Evolutionary conservation across 1,140 invertebrate genomes (phyloP), one percentile per base, ranked within the genome.

Genomic region (Homalodisca vitripennis): DNA sequence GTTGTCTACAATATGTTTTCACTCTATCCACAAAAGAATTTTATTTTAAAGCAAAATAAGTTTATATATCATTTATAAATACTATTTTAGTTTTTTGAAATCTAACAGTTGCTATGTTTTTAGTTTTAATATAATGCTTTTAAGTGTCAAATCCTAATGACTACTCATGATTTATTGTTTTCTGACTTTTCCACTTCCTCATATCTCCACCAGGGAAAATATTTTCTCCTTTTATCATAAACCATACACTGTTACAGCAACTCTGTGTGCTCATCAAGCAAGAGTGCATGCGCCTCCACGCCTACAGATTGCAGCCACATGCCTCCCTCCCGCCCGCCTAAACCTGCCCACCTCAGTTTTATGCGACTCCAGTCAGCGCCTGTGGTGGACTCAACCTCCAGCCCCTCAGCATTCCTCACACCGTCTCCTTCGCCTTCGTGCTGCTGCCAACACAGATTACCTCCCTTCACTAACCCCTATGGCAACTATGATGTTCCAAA

Each of bases 401-500:
- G 14, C 48, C 55, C 24, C 55, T 60, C 55, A 6, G 17, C 48
- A 3, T 22, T 51, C n/a, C 34, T 41, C 17, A 22, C 55, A 22
- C 55, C 26, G 3, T 60, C 55, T n/a, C 70, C 74, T n/a, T 30
- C 55, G 3, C 55, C 22, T n/a, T 71, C 32, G 65, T 73, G 24
- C 60, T 72, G 69, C 26, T 74, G 63, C 22, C 30, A 31, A 3
- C 76, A 72, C 64, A 72, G 66, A 27, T n/a, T n/a, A n/a, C 72
- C 26, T 31, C 3, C 72, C 71, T 32, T 64, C 68, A 1, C 68
- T 62, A 72, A 72, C 34, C 68, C 69, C n/a, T 91, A 90, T 73
- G 89, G 91, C 76, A 92, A 92, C 77, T 92, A 92, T 74, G 90
- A 92, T 75, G 80, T 91, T 67, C 90, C 90, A 57, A 90, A 85